phyloP scores from a whole-genome alignment of 2,797 vertebrate species.

The Malacoraja senta region DNA sequence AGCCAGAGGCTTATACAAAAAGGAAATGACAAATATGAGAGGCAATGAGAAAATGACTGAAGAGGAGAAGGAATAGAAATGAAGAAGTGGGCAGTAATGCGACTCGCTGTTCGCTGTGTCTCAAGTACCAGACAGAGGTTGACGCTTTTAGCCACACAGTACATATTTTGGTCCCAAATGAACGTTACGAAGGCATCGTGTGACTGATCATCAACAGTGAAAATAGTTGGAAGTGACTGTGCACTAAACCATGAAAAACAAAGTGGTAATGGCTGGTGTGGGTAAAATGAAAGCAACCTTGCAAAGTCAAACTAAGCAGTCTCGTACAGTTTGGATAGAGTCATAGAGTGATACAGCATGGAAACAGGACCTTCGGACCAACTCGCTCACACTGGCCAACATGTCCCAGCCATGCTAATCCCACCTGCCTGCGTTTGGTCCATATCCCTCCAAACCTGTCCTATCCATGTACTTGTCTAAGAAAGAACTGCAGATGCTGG shows the following conservation, averaged over 20 bases:
- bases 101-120: background rate
- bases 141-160: background rate
- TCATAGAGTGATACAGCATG: no score
- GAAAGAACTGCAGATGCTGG: no score
- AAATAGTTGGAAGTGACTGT: background rate
- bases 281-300: background rate
- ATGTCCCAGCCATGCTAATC: no score
- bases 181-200: background rate
- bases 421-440: no score
- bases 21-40: background rate
- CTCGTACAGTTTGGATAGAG: no score
- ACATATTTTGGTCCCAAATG: background rate
- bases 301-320: background rate
- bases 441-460: no score
- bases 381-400: no score
- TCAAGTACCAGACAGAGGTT: background rate
- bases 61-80: background rate
- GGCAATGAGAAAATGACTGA: background rate
- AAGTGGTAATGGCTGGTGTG: background rate
- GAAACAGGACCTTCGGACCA: no score
- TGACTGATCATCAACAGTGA: background rate
- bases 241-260: background rate
- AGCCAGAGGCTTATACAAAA: no score
- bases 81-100: background rate
- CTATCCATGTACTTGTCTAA: no score